Base-by-base conservation (phyloP, 2,797 vertebrate species). In the Epinephelus coioides region DNA sequence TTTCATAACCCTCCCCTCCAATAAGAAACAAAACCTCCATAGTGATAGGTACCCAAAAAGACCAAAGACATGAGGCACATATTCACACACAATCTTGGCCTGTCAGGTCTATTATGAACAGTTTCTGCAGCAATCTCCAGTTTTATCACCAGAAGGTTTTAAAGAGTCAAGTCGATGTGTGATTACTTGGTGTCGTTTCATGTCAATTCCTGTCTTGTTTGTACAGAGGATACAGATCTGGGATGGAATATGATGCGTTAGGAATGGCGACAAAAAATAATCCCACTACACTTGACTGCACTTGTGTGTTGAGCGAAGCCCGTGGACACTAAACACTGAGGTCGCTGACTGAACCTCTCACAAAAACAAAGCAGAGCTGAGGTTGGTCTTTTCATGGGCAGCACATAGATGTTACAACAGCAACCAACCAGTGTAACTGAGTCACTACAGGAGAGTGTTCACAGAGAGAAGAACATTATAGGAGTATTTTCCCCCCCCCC, bases 1-100 rank as follows among this genome's bases (percentile, higher is more conserved):
- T 73, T 79, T 86, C 30, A 62, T 46, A 73, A 75, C 51, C 47
- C 13, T 25, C 34, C 18, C 72, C 43, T 63, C 38, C 2, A 23
- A 70, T 11, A 79, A 63, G 55, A 85, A 89, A 82, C 65, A 72
- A 80, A 79, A 84, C 47, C 65, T 80, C 76, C 57, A 71, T 13
- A 62, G 67, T 56, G 79, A 78, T 43, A 57, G 49, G 53, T 27
- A 76, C 69, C 73, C 62, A 62, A 69, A 30, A 84, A 84, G 78
- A 81, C 86, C 86, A 86, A 76, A 87, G 81, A 85, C 69, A 82
- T 46, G 82, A 90, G 83, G 87, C 81, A 89, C 85, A 78, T 82
- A 64, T 79, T 81, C 76, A 86, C 65, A 73, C 76, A 78, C 68
- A 73, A 78, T 87, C 73, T 67, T 75, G 83, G 77, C 73, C 73